Base-by-base conservation (phyloP, 2,888 invertebrate genomes). In the Spisula subtruncata region DNA sequence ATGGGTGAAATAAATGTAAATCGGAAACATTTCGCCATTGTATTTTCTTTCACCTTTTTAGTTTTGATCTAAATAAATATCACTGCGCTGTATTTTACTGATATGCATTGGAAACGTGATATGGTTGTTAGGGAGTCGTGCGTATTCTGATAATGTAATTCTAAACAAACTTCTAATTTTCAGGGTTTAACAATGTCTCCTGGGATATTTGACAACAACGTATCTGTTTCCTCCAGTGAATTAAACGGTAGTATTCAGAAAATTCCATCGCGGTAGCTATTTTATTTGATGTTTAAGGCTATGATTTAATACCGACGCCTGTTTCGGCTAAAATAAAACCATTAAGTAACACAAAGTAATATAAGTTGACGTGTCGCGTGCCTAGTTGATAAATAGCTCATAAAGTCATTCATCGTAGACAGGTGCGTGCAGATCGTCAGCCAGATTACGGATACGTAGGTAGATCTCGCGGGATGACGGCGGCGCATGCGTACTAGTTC, bases 351-450 rank as follows among this genome's bases (percentile, higher is more conserved):
- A 86, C 75, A 71, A 83, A 75, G 89, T 83, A 83, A 89, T 83
- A 86, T 89, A 82, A 85, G 83, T 75, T 83, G 82, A 81, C 79
- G 75, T 83, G 89, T 89, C 89, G 89, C 85, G 89, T 89, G 89
- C 89, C 89, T 71, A 25, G 16, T 35, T 89, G 89, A 89, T 89
- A 83, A 85, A 89, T 89, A 54, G 89, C 79, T 87, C 81, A 41
- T 88, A 86, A 89, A 89, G 51, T 32, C 66, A 86, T 86, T 89
- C 86, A 86, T 79, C 20, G 75, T 71, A 25, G 89, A 89, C 89
- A 89, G 89, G 89, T 89, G 89, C 89, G 86, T 81, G 46, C 48
- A 56, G 86, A 89, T 86, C 60, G 41, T 83, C 60, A 32, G 48
- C 56, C 25, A 48, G 86, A 89, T 89, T 83, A 86, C 86, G 83